Percentiles rank a stretch among this genome's conserved stretches.
phyloP scores from a whole-genome alignment of 1,140 invertebrate genomes.

The Panagrolaimus sp. region DNA sequence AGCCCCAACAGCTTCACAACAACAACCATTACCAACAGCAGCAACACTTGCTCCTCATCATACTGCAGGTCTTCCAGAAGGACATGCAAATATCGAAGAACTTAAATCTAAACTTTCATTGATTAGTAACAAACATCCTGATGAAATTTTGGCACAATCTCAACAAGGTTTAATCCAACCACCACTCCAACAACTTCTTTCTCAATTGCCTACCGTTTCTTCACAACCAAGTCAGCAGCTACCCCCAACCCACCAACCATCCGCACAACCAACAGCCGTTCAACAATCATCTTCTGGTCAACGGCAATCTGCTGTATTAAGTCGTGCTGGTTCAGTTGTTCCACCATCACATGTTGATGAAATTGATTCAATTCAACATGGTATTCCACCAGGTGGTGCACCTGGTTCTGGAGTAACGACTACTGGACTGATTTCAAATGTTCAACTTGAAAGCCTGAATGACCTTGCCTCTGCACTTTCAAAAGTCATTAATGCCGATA shows the following conservation, averaged over 20 bases:
- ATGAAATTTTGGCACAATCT: constrained; percentile 27
- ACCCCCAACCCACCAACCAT: constrained; percentile 18
- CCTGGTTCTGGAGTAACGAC: background rate
- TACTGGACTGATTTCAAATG: constrained; percentile 16
- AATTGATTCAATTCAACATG: background rate
- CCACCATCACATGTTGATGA: background rate
- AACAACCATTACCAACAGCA: constrained; percentile 13
- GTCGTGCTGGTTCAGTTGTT: constrained; percentile 16
- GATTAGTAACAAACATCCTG: background rate
- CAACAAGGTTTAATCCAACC: constrained; percentile 36
- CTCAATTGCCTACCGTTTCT: constrained; percentile 18
- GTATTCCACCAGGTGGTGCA: background rate
- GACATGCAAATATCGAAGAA: background rate
- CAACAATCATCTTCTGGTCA: background rate
- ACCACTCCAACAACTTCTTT: constrained; percentile 25
- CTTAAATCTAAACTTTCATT: background rate
- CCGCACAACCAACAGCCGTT: background rate
- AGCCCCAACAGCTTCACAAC: constrained; percentile 16
- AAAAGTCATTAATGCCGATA: constrained; percentile 26
- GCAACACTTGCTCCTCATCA: background rate
- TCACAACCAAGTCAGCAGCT: constrained; percentile 13
- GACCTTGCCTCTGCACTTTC: constrained; percentile 48
- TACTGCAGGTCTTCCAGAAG: background rate
- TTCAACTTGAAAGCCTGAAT: constrained; percentile 49
- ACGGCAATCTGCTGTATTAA: background rate